Base-by-base conservation (phyloP, 2,113 vertebrate genomes). In the Camelus bactrianus region DNA sequence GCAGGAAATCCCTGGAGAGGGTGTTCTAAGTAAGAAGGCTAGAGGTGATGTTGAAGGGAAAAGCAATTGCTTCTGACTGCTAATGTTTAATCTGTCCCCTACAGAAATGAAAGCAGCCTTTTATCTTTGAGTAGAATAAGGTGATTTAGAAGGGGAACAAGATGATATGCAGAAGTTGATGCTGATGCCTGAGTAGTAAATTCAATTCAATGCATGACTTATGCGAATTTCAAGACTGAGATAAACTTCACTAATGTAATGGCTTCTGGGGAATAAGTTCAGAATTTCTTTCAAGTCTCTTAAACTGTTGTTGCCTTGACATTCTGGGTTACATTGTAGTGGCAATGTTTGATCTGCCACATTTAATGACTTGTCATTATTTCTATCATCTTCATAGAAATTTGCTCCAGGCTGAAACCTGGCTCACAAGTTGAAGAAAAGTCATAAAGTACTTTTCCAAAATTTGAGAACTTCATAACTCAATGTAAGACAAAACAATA, bases 221-320 rank as follows among this genome's bases (percentile, higher is more conserved):
- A 92, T 15, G 30, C 3, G 87, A 96, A 97, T 97, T 97, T 98
- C 76, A 75, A 6, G 8, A 86, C 80, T 83, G 97, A 98, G 97
- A 98, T 97, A 97, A 98, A 98, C 97, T 86, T 97, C 94, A 76
- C 89, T 89, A 94, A 94, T 69, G 81, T 91, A 97, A 98, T 93
- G 73, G 77, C 50, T 98, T 97, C 97, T 97, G 94, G 92, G 94
- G 90, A 96, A 93, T 94, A 95, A 80, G 92, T 95, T 97, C 94
- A 85, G 64, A 83, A 76, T 97, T 98, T 87, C 89, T 94, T 98
- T 97, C 95, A 96, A 86, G 95, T 97, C 69, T 95, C 89, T 77
- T 94, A 84, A 97, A 75, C 11, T 92, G 67, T 46, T 81, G 42
- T 76, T 98, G 72, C 96, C 92, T 97, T 97, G 64, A 60, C 79